Conservation (phyloP, 2,888 invertebrate species). For the Stenodema calcarata region DNA sequence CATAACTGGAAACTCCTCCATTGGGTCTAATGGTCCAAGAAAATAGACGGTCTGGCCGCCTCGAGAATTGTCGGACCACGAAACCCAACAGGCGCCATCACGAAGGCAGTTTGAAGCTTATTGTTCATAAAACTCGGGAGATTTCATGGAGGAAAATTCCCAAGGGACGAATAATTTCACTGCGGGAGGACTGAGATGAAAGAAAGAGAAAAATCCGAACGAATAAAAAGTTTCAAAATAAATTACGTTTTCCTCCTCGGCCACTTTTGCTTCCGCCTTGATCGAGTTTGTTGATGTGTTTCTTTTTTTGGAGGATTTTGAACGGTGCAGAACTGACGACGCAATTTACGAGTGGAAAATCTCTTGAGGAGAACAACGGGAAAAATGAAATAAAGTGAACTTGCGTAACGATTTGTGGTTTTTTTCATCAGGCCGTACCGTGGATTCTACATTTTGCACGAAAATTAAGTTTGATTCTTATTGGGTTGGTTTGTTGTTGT, state of each 20-base stretch:
- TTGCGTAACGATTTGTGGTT: neutral
- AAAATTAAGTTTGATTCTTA: too few species aligned
- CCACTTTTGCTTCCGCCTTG: conserved; percentile 9
- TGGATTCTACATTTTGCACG: too few species aligned
- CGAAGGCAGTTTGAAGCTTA: neutral
- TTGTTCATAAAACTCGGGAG: conserved; percentile 2
- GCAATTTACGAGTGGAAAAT: neutral
- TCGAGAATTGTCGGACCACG: neutral
- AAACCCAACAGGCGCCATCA: neutral
- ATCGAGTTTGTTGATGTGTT: conserved; percentile 21
- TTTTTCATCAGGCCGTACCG: neutral
- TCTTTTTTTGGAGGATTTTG: neutral
- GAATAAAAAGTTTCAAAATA: conserved; percentile 21
- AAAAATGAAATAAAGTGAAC: neutral
- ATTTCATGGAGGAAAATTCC: neutral
- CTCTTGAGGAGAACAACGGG: neutral
- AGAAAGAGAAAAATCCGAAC: neutral
- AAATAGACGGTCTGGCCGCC: neutral
- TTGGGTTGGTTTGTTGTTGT: too few species aligned
- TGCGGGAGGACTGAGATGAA: neutral
- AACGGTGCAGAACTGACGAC: neutral
- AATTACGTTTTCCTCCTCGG: neutral
- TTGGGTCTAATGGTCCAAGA: neutral
- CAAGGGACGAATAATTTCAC: conserved; percentile 26
- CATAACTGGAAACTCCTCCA: too few species aligned